Conservation (phyloP, 2,113 vertebrate genomes). For the Micronycteris hirsuta region DNA sequence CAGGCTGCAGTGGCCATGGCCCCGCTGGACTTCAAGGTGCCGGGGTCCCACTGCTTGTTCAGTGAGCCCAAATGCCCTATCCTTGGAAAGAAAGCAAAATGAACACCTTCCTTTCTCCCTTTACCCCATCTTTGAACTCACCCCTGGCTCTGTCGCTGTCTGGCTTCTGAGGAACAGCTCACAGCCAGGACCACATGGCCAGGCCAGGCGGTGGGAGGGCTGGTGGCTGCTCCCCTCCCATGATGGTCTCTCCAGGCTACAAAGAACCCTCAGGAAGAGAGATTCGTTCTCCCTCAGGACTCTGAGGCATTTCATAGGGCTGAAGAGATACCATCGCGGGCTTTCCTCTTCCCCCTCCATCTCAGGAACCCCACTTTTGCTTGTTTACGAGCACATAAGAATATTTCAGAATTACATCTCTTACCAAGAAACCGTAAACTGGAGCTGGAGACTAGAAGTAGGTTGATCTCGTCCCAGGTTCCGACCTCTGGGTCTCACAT, state of each 20-base stretch:
- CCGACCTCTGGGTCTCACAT: neutral
- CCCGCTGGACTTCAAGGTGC: neutral
- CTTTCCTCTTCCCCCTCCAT: neutral
- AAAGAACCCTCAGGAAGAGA: neutral
- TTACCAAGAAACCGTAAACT: neutral
- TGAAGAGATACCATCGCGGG: neutral
- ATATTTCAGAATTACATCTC: neutral
- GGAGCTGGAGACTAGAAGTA: neutral
- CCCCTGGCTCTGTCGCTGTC: neutral
- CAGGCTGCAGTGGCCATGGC: neutral
- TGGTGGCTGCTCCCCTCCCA: neutral
- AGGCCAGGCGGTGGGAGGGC: neutral
- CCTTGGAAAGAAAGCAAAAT: neutral
- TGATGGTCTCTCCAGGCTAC: neutral
- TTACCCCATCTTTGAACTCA: neutral
- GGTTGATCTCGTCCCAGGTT: neutral
- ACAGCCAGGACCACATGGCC: neutral
- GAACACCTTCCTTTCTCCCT: neutral
- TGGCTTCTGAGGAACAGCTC: neutral
- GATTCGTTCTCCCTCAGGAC: neutral
- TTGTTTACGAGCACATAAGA: neutral
- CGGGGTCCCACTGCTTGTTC: neutral
- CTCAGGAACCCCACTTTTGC: neutral
- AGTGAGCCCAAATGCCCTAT: neutral
- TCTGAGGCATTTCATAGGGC: neutral